Base-by-base conservation (phyloP, 1,140 invertebrate species). In the Danaus plexippus region DNA sequence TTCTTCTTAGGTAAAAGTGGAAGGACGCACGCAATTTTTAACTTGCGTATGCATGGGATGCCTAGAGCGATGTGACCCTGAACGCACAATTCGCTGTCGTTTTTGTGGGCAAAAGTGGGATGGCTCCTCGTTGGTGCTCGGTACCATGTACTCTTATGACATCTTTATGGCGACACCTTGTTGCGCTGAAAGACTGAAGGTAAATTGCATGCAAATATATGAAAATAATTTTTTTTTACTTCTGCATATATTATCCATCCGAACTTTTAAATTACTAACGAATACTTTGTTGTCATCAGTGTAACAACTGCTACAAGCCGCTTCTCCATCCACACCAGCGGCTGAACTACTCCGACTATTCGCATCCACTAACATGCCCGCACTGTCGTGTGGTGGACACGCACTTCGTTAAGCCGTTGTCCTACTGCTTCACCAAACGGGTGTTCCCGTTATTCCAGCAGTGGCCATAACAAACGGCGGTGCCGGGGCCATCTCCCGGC, bases 91-190 rank as follows among this genome's bases (percentile, higher is more conserved):
- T 47, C 88, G 90, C 54, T 97, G 95, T 88, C 87, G 90, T 64
- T 94, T 92, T 81, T 98, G 97, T 85, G 92, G 91, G 54, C 91
- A 92, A 59, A 92, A 92, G 56, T 99, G 97, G 97, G 94, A 97
- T 80, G 97, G 97, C 11, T 95, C 94, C 8, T 94, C 94, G 42
- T 90, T 98, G 46, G 95, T 98, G 42, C 88, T 98, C 11, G 97
- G 97, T 47, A 97, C 96, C 52, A 97, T 98, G 96, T 99, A 99
- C 85, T 95, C 96, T 47, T 99, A 98, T 74, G 97, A 99, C 85
- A 96, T 99, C 61, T 98, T 99, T 85, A 97, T 97, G 75, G 96
- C 97, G 47, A 96, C 94, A 88, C 96, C 96, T 11, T 99, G 97
- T 80, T 99, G 97, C 88, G 90, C 93, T 77, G 95, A 97, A 72